Evolutionary conservation across 2,113 vertebrate species (phyloP).

Genomic region (Cyprinodon tularosa): DNA sequence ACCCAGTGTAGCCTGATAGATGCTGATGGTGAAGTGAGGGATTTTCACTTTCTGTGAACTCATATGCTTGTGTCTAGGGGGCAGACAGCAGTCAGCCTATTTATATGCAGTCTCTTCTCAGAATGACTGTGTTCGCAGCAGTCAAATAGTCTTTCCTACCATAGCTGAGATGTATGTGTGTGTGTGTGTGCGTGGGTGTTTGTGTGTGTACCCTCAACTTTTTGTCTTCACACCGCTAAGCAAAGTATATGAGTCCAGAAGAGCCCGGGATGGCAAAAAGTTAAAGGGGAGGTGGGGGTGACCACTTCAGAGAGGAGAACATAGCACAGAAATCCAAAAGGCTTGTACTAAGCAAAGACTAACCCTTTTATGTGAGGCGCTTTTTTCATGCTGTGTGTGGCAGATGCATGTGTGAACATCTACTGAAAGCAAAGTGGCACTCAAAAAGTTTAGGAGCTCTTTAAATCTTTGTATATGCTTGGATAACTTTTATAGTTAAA

Average conservation of each 20-base stretch:
- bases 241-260: constrained; percentile 40
- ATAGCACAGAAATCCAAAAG: constrained; percentile 24
- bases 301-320: constrained; percentile 17
- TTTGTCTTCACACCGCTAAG: constrained; percentile 26
- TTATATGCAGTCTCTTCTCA: constrained; percentile 35
- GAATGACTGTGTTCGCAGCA: constrained; percentile 24
- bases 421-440: constrained; percentile 31
- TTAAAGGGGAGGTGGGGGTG: constrained; percentile 24
- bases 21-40: not conserved
- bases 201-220: not conserved
- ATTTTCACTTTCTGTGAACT: constrained; percentile 30
- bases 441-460: not conserved
- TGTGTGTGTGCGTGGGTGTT: constrained; percentile 2
- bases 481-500: not conserved
- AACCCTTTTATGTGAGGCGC: constrained; percentile 48
- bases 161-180: not conserved
- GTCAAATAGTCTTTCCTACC: constrained; percentile 27
- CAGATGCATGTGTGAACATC: constrained; percentile 37
- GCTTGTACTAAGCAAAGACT: constrained; percentile 22
- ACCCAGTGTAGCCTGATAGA: not conserved
- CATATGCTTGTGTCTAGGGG: constrained; percentile 37
- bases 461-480: not conserved
- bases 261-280: constrained; percentile 20
- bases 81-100: constrained; percentile 44
- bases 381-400: constrained; percentile 47